Evolutionary conservation across 2,888 invertebrate genomes (phyloP), one percentile per base, ranked within the genome.

Genomic region (Drosophila buzzatii): DNA sequence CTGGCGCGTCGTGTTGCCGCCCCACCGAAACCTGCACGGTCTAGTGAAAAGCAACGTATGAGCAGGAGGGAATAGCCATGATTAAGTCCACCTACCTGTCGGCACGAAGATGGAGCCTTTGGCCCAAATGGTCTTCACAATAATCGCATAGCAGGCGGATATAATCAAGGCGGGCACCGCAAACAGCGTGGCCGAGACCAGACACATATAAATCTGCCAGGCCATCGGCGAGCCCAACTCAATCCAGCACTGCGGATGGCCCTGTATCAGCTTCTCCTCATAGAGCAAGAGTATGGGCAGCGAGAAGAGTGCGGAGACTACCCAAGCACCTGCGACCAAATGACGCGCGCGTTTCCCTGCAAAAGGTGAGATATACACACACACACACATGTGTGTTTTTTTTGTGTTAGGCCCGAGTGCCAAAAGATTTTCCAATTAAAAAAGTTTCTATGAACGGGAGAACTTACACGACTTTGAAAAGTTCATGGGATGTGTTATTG

Each of bases 401-500:
- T 41, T 42, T 60, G 33, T 57, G 67, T 59, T 80, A 62, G 39
- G 56, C 39, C 35, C 57, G 70, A 76, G 60, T 63, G 70, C 51
- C 68, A 69, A 83, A 74, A 70, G 23, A 76, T 80, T 89, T 84
- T 75, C 61, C 85, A 88, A 89, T 90, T 89, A 90, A 63, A 81
- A 88, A 89, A 89, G 74, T 88, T 88, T 89, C 33, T 44, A 20
- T 31, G 23, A 37, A 9, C 47, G 31, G 51, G 60, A 51, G 60
- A 51, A 97, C 98, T 97, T 94, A 98, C 98, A 98, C 92, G 98
- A 97, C 90, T 97, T 97, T 60, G 97, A 97, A 93, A 98, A 98
- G 94, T 98, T 98, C 97, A 98, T 97, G 1, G 98, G 98, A 93
- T 97, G 97, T 16, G 97, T 97, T 91, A 98, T 98, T 77, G 98